phyloP scores from a whole-genome alignment of 2,888 invertebrate genomes.

The Eupelmus urozonus region DNA sequence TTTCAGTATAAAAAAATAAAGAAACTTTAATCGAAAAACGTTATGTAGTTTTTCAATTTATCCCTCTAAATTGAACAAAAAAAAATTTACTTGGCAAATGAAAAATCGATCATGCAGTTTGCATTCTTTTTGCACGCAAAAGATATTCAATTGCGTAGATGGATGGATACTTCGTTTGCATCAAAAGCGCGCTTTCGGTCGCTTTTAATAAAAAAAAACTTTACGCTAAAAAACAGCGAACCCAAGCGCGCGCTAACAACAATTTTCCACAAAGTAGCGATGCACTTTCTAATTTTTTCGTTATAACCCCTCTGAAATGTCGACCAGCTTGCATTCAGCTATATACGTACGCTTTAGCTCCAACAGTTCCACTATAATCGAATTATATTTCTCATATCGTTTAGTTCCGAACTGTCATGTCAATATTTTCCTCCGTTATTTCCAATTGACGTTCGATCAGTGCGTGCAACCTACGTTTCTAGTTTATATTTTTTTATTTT shows the following conservation, averaged over 20 bases:
- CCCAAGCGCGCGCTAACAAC: neutral
- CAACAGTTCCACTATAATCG: too few relatives aligned
- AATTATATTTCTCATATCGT: constrained; percentile 18
- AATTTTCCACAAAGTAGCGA: neutral
- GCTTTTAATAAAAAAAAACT: constrained; percentile 20
- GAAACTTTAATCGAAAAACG: too few relatives aligned
- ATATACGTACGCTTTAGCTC: too few relatives aligned
- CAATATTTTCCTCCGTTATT: constrained; percentile 18
- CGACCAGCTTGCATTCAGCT: too few relatives aligned
- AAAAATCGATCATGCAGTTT: constrained; percentile 15
- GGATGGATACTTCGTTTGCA: constrained; percentile 10
- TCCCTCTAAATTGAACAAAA: too few relatives aligned
- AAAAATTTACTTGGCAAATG: too few relatives aligned
- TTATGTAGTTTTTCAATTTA: too few relatives aligned
- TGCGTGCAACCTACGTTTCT: neutral
- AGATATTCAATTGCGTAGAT: constrained; percentile 16
- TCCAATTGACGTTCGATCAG: neutral
- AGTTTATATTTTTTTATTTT: neutral
- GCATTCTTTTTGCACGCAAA: neutral
- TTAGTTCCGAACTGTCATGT: neutral
- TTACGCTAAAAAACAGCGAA: neutral
- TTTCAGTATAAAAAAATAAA: too few relatives aligned
- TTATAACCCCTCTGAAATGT: neutral
- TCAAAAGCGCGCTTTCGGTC: constrained; percentile 7
- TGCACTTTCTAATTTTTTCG: constrained; percentile 4